phyloP scores from a whole-genome alignment of 1,140 invertebrate genomes.

The Cyclina sinensis region DNA sequence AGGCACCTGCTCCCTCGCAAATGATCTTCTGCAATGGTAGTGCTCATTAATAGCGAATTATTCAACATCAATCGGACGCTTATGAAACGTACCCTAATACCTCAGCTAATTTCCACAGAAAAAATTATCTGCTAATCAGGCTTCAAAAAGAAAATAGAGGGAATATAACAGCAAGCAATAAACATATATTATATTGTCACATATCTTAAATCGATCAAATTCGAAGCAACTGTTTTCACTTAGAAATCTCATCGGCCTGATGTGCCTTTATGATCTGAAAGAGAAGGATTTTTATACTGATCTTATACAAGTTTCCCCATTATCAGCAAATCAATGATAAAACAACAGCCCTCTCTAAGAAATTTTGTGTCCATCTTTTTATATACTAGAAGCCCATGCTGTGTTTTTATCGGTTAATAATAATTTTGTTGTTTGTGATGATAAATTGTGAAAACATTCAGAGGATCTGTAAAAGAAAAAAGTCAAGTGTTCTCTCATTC shows the following conservation, averaged over 20 bases:
- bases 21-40: conserved; percentile 24
- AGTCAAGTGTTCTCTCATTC: conserved; percentile 29
- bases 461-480: conserved; percentile 34
- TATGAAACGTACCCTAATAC: conserved; percentile 40
- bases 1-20: conserved; percentile 27
- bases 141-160: conserved; percentile 46
- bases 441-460: conserved; percentile 25
- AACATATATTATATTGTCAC: conserved; percentile 44
- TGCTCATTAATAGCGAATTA: conserved; percentile 56
- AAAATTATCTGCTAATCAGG: conserved; percentile 40
- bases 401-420: conserved; percentile 31
- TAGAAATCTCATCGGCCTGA: conserved; percentile 9
- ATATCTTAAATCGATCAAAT: conserved; percentile 47
- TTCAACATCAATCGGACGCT: conserved; percentile 51
- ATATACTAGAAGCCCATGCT: conserved; percentile 4
- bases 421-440: conserved; percentile 22
- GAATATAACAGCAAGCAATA: conserved; percentile 41
- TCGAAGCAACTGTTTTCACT: conserved; percentile 35
- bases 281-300: conserved; percentile 41
- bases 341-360: conserved; percentile 13
- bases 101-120: conserved; percentile 24
- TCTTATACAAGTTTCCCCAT: conserved; percentile 38
- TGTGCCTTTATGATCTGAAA: conserved; percentile 43
- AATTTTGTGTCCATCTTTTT: conserved; percentile 45
- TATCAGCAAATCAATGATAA: conserved; percentile 34